Conservation (phyloP, 1,140 invertebrate species). For the Gerris buenoi region DNA sequence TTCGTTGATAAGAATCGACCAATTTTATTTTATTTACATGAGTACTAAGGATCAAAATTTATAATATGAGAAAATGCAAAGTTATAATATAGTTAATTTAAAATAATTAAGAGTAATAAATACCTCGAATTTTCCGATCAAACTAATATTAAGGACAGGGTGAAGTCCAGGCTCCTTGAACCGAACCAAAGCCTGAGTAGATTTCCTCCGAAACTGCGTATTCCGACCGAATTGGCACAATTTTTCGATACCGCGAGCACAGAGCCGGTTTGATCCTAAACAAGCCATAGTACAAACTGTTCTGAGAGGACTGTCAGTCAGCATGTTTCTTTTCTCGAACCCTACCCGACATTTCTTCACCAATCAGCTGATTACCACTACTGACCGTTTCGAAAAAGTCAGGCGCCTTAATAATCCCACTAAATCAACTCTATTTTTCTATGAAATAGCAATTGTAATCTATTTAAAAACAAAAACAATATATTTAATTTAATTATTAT, state of each 20-base stretch:
- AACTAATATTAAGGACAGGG: slow-evolving; percentile 30
- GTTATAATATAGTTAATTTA: slow-evolving; percentile 15
- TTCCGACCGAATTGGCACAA: slow-evolving; percentile 55
- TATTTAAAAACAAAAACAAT: no score
- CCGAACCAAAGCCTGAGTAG: slow-evolving; percentile 35
- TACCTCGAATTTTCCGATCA: slow-evolving; percentile 38
- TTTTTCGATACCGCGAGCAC: slow-evolving; percentile 57
- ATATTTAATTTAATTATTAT: no score
- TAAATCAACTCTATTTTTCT: no score
- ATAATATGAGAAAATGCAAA: no score
- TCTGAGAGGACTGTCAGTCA: slow-evolving; percentile 30
- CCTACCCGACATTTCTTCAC: slow-evolving; percentile 9
- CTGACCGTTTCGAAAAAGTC: no score
- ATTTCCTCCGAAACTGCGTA: slow-evolving; percentile 39
- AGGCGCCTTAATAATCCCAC: no score
- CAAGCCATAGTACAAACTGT: slow-evolving; percentile 58
- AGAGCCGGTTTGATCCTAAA: slow-evolving; percentile 58
- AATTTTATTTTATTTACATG: no score
- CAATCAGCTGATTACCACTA: slow-evolving; percentile 9
- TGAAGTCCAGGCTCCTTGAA: slow-evolving; percentile 39
- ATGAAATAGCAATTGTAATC: no score
- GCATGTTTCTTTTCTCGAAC: slow-evolving; percentile 10
- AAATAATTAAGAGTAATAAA: slow-evolving; percentile 19
- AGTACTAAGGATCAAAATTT: no score
- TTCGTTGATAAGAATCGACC: no score